Conservation (phyloP, 2,888 invertebrate species). For the Brenthis ino region DNA sequence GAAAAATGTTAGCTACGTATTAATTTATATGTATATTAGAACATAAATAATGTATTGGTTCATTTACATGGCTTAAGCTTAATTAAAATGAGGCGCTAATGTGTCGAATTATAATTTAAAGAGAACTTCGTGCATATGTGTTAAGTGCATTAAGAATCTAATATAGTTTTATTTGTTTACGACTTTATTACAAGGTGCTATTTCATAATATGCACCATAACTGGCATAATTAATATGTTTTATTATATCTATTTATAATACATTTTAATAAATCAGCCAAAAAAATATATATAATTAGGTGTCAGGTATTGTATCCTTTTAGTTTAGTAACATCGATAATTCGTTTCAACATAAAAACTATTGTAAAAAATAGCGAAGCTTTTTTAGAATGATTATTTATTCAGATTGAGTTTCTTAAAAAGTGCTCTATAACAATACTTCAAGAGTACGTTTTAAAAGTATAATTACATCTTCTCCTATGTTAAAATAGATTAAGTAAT, state of each 20-base stretch:
- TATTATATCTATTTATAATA: neutral
- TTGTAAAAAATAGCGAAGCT: neutral
- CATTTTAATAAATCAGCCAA: neutral
- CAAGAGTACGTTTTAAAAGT: too few species aligned
- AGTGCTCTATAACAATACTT: too few species aligned
- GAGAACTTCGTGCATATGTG: neutral
- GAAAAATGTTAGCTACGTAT: too few species aligned
- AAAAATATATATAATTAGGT: too few species aligned
- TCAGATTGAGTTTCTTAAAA: too few species aligned
- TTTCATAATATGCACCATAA: neutral
- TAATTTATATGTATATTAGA: conserved; percentile 1
- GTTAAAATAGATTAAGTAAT: too few species aligned
- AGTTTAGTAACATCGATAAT: too few species aligned
- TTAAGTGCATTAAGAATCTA: neutral
- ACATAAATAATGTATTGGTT: neutral
- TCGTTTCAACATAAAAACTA: too few species aligned
- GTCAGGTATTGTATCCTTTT: too few species aligned
- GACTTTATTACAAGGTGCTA: neutral
- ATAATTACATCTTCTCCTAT: too few species aligned
- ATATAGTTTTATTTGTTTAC: neutral
- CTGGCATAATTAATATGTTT: neutral
- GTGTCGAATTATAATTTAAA: neutral
- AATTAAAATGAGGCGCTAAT: neutral
- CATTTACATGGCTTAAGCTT: neutral
- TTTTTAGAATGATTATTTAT: too few species aligned